Conservation (phyloP, 2,888 invertebrate species). For the Pandemis cinnamomeana region DNA sequence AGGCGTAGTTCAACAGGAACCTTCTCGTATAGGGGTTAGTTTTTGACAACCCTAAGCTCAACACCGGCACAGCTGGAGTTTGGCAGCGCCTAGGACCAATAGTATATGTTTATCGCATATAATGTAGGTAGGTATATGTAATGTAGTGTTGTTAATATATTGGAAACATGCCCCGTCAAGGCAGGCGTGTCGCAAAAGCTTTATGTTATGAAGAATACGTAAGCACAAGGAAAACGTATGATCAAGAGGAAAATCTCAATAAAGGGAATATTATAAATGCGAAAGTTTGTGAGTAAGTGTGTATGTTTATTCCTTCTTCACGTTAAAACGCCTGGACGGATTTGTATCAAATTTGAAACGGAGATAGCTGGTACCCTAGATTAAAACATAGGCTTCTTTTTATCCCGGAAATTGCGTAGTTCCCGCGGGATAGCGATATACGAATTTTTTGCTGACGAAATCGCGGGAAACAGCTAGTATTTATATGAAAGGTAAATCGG, state of each 20-base stretch:
- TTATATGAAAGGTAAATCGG: too few relatives aligned
- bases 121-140: not conserved
- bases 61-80: not conserved
- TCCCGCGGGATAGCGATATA: too few relatives aligned
- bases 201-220: not conserved
- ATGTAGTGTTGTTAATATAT: not conserved
- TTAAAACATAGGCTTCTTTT: too few relatives aligned
- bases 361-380: too few relatives aligned
- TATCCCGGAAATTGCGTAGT: too few relatives aligned
- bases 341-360: too few relatives aligned
- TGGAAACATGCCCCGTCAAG: not conserved
- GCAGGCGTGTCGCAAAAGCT: not conserved
- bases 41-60: not conserved
- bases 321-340: too few relatives aligned
- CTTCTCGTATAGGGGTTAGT: not conserved
- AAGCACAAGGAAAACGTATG: not conserved
- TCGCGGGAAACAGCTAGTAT: too few relatives aligned
- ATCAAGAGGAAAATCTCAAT: constrained; percentile 2
- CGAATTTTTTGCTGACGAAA: too few relatives aligned
- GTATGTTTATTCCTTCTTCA: not conserved
- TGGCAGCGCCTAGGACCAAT: too few relatives aligned
- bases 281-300: not conserved
- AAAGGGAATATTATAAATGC: not conserved
- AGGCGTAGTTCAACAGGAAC: too few relatives aligned
- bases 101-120: not conserved